Evolutionary conservation across 2,888 invertebrate genomes (phyloP).

Genomic region (Dolichomitus sp.): DNA sequence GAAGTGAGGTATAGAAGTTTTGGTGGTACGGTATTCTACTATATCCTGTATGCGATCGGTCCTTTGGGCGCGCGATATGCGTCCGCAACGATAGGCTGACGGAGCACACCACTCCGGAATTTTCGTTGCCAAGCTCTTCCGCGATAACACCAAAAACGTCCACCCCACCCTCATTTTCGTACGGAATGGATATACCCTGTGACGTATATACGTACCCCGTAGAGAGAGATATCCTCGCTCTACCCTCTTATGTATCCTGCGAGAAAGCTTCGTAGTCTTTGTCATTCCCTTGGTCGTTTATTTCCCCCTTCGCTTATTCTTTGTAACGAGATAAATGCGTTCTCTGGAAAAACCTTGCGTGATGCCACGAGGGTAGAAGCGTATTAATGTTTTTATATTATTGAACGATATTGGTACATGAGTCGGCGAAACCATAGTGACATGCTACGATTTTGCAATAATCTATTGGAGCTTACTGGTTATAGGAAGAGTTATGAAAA

Average conservation of each 20-base stretch:
- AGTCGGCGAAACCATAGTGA: background rate
- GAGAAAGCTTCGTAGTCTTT: constrained; percentile 61
- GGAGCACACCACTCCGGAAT: constrained; percentile 43
- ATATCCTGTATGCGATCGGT: constrained; percentile 64
- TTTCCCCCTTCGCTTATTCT: constrained; percentile 52
- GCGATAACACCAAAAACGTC: constrained; percentile 64
- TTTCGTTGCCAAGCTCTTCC: constrained; percentile 37
- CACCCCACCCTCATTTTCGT: constrained; percentile 52
- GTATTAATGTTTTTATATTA: constrained; percentile 36
- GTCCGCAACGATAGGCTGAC: constrained; percentile 54
- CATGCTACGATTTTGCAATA: background rate
- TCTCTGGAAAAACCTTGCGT: constrained; percentile 49
- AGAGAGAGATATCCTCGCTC: constrained; percentile 39
- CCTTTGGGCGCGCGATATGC: constrained; percentile 63
- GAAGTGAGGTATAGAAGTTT: background rate
- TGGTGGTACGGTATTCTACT: constrained; percentile 2
- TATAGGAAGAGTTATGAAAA: background rate
- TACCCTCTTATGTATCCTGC: constrained; percentile 38
- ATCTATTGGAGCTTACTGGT: background rate
- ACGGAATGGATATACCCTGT: constrained; percentile 10
- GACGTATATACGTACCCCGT: constrained; percentile 53
- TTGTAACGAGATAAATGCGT: constrained; percentile 64
- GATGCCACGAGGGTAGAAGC: constrained; percentile 36
- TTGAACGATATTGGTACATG: constrained; percentile 26
- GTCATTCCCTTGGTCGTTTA: constrained; percentile 49